Conservation (phyloP, 2,888 invertebrate genomes). For the Drosophila percnosoma region DNA sequence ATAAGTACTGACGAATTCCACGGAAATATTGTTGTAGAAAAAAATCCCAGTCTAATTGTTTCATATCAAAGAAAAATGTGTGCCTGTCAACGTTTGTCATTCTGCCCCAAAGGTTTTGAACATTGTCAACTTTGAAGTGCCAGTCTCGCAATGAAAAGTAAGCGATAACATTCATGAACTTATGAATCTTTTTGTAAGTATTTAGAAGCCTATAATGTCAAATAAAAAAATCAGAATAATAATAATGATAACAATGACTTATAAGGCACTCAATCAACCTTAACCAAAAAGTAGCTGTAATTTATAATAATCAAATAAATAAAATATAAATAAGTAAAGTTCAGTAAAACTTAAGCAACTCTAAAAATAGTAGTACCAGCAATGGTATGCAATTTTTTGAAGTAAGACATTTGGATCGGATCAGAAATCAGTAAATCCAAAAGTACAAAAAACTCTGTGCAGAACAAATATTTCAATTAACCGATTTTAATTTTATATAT, state of each 20-base stretch:
- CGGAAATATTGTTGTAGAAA: conserved; percentile 88
- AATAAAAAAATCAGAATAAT: neutral
- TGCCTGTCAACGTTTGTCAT: conserved; percentile 15
- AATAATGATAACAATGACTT: neutral
- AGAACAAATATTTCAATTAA: neutral
- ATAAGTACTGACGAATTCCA: conserved; percentile 91
- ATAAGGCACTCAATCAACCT: neutral
- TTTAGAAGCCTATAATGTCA: conserved; percentile 11
- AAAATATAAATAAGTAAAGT: too few relatives aligned
- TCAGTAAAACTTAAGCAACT: too few relatives aligned
- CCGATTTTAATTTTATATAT: neutral
- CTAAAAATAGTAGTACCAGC: too few relatives aligned
- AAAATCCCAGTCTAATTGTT: conserved; percentile 90
- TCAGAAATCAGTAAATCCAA: too few relatives aligned
- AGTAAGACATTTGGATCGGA: too few relatives aligned
- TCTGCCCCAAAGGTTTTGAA: conserved; percentile 15
- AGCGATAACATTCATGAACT: conserved; percentile 89
- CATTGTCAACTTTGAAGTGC: conserved; percentile 17
- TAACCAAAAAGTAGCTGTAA: neutral
- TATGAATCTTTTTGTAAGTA: conserved; percentile 87
- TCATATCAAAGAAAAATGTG: conserved; percentile 91
- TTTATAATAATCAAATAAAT: neutral
- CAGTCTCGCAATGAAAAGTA: conserved; percentile 92
- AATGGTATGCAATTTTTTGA: too few relatives aligned
- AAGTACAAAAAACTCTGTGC: neutral